Base-by-base conservation (phyloP, 2,888 invertebrate species). In the Pycnomerus fuliginosus region DNA sequence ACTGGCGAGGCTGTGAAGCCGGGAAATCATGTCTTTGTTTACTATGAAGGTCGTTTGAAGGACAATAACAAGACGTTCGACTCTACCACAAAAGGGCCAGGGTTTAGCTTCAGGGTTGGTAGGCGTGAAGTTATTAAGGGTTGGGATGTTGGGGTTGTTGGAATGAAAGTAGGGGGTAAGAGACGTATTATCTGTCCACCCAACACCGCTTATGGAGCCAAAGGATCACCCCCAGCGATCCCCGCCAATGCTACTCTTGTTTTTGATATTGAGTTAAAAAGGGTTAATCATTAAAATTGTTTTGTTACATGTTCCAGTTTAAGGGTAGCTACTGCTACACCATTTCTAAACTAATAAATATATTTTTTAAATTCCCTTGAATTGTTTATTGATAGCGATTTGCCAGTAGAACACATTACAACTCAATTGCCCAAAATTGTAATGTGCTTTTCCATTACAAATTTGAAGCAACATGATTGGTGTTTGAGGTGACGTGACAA, bases 121-220 rank as follows among this genome's bases (percentile, higher is more conserved):
- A 80, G 79, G 31, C 85, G 86, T 50, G 91, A 93, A 69, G 93
- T 94, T 1, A 93, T 95, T 64, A 84, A 84, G 57, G 94, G 90
- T 8, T 94, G 92, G 94, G 94, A 95, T 64, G 73, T 86, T 22
- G 95, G 92, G 34, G 75, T 94, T n/a, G 73, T 74, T 24, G 94
- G 95, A 32, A 96, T 97, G 96, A 92, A 90, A 74, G 85, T 92
- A 44, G 95, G 95, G 17, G 95, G 94, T 56, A 93, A 91, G 72
- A 80, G 96, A 66, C 83, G 82, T 61, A 81, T 96, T 37, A 80
- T 80, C 10, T 86, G 92, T 68, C 95, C 95, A 46, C 84, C 94
- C 32, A 74, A 81, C 31, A 84, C 90, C 82, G 95, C 85, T 81
- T 95, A 87, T 61, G 87, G 87, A 39, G 75, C 77, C 14, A 86